These are phyloP conservation scores for Mus pahari DNA, from an alignment of 2,113 vertebrate genomes.

Conservation along the genomic window DNA sequence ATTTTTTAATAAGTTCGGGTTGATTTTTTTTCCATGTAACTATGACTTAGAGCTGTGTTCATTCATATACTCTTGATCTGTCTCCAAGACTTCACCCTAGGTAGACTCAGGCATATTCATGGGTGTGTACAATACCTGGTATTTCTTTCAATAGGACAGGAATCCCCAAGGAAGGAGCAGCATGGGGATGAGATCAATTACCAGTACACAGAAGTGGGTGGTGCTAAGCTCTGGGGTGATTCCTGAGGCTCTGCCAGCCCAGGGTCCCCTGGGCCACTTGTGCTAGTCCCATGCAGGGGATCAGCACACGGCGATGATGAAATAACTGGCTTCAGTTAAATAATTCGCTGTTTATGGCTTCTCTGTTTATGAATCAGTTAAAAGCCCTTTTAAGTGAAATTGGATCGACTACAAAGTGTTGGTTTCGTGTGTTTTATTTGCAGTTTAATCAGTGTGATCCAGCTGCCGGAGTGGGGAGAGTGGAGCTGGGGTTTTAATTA, in stretches of 20 bases:
- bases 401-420: slow-evolving; percentile 88
- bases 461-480: slow-evolving; percentile 86
- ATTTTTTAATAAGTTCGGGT: background rate
- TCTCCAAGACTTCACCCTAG: background rate
- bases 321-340: slow-evolving; percentile 81
- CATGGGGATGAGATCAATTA: accelerated
- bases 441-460: slow-evolving; percentile 90
- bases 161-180: background rate
- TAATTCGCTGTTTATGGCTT: slow-evolving; percentile 83
- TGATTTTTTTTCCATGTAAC: background rate
- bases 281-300: background rate
- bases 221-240: accelerated
- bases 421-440: slow-evolving; percentile 89
- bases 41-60: background rate
- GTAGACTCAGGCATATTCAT: background rate
- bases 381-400: slow-evolving; percentile 88
- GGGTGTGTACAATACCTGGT: accelerated
- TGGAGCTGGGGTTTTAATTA: slow-evolving; percentile 89
- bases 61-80: no score
- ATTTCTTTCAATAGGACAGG: background rate
- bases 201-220: accelerated
- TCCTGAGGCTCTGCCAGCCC: background rate
- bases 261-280: accelerated
- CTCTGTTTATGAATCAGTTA: slow-evolving; percentile 87
- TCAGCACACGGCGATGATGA: background rate